A percentile compares a stretch with the other conserved stretches of the same genome.
phyloP scores from a whole-genome alignment of 2,113 vertebrate species.

The Crotalus viridis region DNA sequence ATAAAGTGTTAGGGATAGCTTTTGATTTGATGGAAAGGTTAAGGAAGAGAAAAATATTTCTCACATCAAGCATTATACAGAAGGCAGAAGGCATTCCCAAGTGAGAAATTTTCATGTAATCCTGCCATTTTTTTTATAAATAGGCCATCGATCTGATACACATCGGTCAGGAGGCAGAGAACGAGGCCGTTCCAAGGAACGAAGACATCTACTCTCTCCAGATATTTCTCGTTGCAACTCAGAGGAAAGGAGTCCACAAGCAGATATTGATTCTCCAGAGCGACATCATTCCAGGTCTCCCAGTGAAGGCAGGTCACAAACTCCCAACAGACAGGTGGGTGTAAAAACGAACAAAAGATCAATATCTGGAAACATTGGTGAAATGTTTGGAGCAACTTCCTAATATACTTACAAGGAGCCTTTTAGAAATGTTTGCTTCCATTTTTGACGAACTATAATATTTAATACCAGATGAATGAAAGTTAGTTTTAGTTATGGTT shows the following conservation, averaged over 20 bases:
- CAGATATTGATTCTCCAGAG: slow-evolving; percentile 79
- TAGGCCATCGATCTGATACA: slow-evolving; percentile 82
- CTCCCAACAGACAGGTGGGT: slow-evolving; percentile 80
- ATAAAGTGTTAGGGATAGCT: background rate
- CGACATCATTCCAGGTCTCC: slow-evolving; percentile 81
- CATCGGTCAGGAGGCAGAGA: slow-evolving; percentile 84
- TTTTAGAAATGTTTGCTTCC: background rate
- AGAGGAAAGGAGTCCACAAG: slow-evolving; percentile 84
- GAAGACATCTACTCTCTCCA: slow-evolving; percentile 91
- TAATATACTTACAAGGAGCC: background rate
- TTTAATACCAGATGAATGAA: background rate
- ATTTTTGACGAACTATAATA: background rate
- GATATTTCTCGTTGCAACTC: slow-evolving; percentile 95
- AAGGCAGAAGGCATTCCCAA: background rate
- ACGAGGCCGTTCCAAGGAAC: slow-evolving; percentile 92
- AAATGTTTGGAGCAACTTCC: background rate
- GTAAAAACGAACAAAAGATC: background rate
- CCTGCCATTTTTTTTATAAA: background rate
- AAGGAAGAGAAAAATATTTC: background rate
- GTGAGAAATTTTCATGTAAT: too few species aligned
- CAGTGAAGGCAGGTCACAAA: slow-evolving; percentile 78
- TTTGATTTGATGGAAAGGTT: background rate
- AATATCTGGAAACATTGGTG: background rate
- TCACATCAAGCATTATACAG: background rate
- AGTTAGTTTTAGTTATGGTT: background rate